phyloP scores from a whole-genome alignment of 2,888 invertebrate species.

The Eupelmus urozonus region DNA sequence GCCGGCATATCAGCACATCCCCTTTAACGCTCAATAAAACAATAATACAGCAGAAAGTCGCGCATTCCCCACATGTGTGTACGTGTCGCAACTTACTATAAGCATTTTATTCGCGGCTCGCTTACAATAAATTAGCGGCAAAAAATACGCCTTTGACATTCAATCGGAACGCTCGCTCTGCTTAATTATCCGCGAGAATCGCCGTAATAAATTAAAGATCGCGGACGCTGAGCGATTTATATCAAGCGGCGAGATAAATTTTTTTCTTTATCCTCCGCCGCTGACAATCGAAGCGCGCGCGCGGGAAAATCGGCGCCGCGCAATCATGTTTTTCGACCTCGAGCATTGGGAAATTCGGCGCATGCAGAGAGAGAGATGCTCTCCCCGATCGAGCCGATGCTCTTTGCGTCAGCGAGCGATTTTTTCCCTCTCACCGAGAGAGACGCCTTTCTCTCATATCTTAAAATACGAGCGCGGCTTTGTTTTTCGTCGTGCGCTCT shows the following conservation, averaged over 20 bases:
- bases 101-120: no score
- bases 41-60: no score
- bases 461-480: background rate
- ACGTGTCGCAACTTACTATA: no score
- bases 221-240: no score
- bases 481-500: background rate
- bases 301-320: background rate
- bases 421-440: background rate
- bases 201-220: no score
- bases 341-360: background rate
- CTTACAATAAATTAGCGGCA: no score
- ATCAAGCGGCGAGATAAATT: background rate
- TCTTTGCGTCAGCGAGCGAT: background rate
- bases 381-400: background rate
- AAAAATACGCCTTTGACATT: no score
- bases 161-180: no score
- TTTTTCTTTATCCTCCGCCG: background rate
- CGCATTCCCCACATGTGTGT: no score
- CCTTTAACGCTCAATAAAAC: slow-evolving; percentile 46
- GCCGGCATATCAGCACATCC: slow-evolving; percentile 13
- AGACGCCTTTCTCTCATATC: background rate
- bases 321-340: background rate
- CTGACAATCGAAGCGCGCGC: background rate
- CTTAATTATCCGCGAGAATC: no score
- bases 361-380: background rate